Conservation (phyloP, 2,888 invertebrate genomes). For the Boloria euphrosyne region DNA sequence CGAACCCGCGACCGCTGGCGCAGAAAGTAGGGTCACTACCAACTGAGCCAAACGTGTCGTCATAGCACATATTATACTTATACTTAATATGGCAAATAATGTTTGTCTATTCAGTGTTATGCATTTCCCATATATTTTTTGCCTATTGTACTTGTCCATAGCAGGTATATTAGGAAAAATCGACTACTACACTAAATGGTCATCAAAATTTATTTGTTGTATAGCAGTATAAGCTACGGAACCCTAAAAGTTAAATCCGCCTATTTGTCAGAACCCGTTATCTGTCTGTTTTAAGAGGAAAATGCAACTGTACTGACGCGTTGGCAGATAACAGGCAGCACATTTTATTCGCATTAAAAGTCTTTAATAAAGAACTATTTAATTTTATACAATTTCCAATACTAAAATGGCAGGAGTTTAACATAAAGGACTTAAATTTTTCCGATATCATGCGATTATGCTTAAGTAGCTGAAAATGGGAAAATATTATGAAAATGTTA, state of each 20-base stretch:
- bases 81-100: no score
- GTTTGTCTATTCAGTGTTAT: no score
- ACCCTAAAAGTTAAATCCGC: conserved; percentile 33
- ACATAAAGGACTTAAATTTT: conserved; percentile 4
- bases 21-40: no score
- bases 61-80: no score
- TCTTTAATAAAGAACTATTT: conserved; percentile 30
- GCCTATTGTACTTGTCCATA: no score
- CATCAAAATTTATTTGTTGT: conserved; percentile 1
- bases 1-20: no score
- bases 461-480: conserved; percentile 1
- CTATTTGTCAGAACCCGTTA: conserved; percentile 39
- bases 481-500: conserved; percentile 5
- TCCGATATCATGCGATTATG: conserved; percentile 6
- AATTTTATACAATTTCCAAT: conserved; percentile 21
- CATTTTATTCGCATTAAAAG: conserved; percentile 32
- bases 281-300: conserved; percentile 35
- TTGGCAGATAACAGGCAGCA: conserved; percentile 29
- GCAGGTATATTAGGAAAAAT: no score
- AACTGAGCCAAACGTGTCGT: no score
- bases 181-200: background rate
- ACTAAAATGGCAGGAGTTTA: background rate
- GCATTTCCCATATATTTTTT: no score
- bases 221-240: background rate
- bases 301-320: conserved; percentile 34